phyloP scores from a whole-genome alignment of 2,113 vertebrate genomes.

The Corythornis cristatus region DNA sequence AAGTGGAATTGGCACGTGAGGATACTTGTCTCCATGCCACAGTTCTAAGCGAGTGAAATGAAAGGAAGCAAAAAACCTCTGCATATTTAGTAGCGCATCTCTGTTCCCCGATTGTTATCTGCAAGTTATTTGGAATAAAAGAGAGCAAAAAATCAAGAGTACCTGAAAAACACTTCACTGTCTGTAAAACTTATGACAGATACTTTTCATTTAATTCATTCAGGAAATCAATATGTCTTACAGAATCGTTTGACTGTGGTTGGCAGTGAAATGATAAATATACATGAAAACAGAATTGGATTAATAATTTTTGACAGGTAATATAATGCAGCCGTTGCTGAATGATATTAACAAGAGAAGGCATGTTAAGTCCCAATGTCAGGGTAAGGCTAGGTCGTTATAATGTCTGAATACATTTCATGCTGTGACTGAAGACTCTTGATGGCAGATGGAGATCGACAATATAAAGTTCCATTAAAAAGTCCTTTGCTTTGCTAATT shows the following conservation, averaged over 20 bases:
- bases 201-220: slow-evolving; percentile 70
- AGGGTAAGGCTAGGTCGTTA: slow-evolving; percentile 39
- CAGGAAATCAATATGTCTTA: slow-evolving; percentile 74
- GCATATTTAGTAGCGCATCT: not conserved
- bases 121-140: not conserved
- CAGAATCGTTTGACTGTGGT: slow-evolving; percentile 63
- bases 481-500: slow-evolving; percentile 62
- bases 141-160: not conserved
- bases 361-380: slow-evolving; percentile 64
- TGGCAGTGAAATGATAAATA: slow-evolving; percentile 74
- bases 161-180: slow-evolving; percentile 30
- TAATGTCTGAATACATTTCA: slow-evolving; percentile 55
- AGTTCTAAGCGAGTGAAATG: not conserved
- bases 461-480: slow-evolving; percentile 51
- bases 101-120: not conserved
- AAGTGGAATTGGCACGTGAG: not conserved
- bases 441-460: slow-evolving; percentile 23
- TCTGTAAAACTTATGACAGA: slow-evolving; percentile 50
- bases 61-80: not conserved
- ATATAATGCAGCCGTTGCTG: slow-evolving; percentile 69
- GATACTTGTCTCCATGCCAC: not conserved
- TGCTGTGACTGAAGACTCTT: slow-evolving; percentile 45
- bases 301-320: slow-evolving; percentile 79
- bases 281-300: slow-evolving; percentile 76
- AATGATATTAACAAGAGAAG: slow-evolving; percentile 79